Percentiles rank a stretch among this genome's conserved stretches.
phyloP scores from a whole-genome alignment of 1,140 invertebrate species.

The Calliopsis andreniformis region DNA sequence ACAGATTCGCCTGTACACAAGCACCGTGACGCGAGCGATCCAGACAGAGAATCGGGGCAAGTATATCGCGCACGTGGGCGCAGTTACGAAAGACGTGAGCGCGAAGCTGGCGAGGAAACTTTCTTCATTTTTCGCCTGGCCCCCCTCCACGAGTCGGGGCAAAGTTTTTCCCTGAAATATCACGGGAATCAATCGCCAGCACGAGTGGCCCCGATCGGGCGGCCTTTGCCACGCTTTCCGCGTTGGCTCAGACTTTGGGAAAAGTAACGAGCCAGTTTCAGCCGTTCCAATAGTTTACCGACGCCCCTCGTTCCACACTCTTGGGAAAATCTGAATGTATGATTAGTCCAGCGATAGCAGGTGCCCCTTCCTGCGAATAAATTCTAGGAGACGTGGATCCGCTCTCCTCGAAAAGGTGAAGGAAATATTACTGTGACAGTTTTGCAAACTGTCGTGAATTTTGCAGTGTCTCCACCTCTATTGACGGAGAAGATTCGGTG shows the following conservation, averaged over 20 bases:
- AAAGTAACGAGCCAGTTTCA: slow-evolving; percentile 52
- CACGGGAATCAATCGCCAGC: slow-evolving; percentile 77
- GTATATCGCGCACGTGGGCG: slow-evolving; percentile 64
- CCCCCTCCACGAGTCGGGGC: slow-evolving; percentile 11
- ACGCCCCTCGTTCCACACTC: not conserved
- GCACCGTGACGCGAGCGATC: not conserved
- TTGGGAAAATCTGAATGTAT: not conserved
- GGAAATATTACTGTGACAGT: too few species aligned
- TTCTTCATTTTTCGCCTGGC: slow-evolving; percentile 80
- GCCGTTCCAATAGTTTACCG: slow-evolving; percentile 9
- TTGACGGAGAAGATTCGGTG: too few species aligned
- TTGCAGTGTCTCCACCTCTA: too few species aligned
- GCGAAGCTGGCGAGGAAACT: slow-evolving; percentile 73
- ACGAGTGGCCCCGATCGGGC: slow-evolving; percentile 63
- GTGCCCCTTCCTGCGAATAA: not conserved
- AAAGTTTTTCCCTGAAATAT: slow-evolving; percentile 72
- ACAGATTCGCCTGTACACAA: not conserved
- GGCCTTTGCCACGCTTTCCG: slow-evolving; percentile 51
- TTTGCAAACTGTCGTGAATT: too few species aligned
- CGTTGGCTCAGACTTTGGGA: slow-evolving; percentile 14
- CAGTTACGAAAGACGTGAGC: slow-evolving; percentile 75
- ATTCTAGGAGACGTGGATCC: not conserved
- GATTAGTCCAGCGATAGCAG: not conserved
- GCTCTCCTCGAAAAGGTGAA: not conserved
- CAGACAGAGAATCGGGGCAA: slow-evolving; percentile 46